phyloP scores from a whole-genome alignment of 2,888 invertebrate genomes.

The Drosophila phalerata region DNA sequence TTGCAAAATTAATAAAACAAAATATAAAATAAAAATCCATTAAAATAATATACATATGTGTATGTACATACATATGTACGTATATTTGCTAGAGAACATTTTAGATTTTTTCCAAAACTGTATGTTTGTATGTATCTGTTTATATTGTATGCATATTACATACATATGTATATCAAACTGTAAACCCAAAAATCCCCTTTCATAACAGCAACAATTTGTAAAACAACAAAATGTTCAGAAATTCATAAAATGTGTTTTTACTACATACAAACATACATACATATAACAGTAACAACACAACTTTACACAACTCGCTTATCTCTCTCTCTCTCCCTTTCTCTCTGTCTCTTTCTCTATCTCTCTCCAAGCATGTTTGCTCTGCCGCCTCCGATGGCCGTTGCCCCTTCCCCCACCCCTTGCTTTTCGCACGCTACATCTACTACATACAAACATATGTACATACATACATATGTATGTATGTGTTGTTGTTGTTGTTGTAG shows the following conservation, averaged over 20 bases:
- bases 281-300: conserved; percentile 51
- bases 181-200: conserved; percentile 13
- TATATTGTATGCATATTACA: background rate
- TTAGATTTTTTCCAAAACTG: too few relatives aligned
- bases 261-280: background rate
- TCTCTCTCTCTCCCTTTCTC: background rate
- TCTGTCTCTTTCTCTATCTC: conserved; percentile 41
- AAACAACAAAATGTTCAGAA: conserved; percentile 52
- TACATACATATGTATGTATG: conserved; percentile 1
- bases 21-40: too few relatives aligned
- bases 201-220: conserved; percentile 27
- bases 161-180: background rate
- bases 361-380: conserved; percentile 34
- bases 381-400: conserved; percentile 12
- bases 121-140: conserved; percentile 7
- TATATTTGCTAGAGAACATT: too few relatives aligned
- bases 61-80: too few relatives aligned
- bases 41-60: too few relatives aligned
- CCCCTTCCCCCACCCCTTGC: conserved; percentile 24
- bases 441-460: background rate
- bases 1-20: too few relatives aligned
- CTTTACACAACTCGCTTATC: conserved; percentile 61
- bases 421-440: conserved; percentile 72
- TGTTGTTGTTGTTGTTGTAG: conserved; percentile 33
- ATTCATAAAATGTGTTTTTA: conserved; percentile 32